Evolutionary conservation across 2,888 invertebrate genomes (phyloP), one percentile per base, ranked within the genome.

Genomic region (Prostheceraeus crozeri): DNA sequence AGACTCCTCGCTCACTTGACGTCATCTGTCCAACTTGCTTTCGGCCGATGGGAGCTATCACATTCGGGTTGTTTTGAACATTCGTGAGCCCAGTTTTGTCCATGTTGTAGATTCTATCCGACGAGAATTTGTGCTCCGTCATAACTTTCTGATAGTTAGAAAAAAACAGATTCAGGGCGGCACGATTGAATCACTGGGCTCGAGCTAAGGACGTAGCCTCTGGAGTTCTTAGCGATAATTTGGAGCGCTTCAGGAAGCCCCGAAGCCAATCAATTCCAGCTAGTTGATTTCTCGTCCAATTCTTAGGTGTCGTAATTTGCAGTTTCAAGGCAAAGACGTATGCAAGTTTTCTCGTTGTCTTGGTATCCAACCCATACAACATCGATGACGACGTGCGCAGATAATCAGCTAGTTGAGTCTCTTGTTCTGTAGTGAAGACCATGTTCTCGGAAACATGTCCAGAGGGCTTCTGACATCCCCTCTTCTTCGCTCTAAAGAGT

Each of bases 201-300:
- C 59, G 8, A 10, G 56, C 56, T 3, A 45, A 36, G 8, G 55
- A 58, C n/a, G 55, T 59, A 4, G 59, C 36, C 28, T 59, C 40
- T 11, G 59, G 59, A 16, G 57, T 55, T n/a, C 16, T 35, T 11
- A 59, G 23, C n/a, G 59, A 33, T n/a, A 59, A 8, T 3, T 59
- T 16, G 14, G 54, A 53, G 14, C 53, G 25, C 35, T 59, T 59
- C 35, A 57, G n/a, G 55, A 59, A 59, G 6, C 28, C 25, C n/a
- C 36, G 10, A 16, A 28, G 27, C 59, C 57, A 59, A 56, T 58
- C 55, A 28, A 16, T 35, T 6, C 59, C 59, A 19, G 59, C 59
- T 19, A 57, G n/a, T n/a, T n/a, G n/a, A n/a, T n/a, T n/a, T n/a
- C n/a, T n/a, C n/a, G n/a, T n/a, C n/a, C n/a, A n/a, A n/a, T n/a